Evolutionary conservation across 2,797 vertebrate genomes (phyloP), one percentile per base, ranked within the genome.

Genomic region (Siniperca scherzeri): DNA sequence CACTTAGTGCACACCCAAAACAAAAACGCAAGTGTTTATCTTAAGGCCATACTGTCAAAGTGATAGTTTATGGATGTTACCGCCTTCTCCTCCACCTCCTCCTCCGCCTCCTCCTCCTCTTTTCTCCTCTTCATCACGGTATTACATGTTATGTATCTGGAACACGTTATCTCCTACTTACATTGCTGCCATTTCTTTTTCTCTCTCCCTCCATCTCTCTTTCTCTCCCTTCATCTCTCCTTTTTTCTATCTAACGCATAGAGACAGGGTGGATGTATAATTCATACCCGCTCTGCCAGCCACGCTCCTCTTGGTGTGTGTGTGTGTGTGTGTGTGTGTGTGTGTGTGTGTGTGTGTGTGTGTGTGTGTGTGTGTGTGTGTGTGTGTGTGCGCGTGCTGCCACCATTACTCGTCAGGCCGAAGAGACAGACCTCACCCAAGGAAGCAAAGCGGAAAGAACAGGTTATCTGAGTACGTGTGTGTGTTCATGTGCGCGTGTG

Each of bases 201-300:
- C 46, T 69, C 59, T 60, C 21, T 64, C 46, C 46, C 55, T 69
- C 52, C 73, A 27, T 70, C 80, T 57, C 78, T 85, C 62, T 60
- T 68, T 84, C 77, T 67, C 72, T 69, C 36, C 61, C 78, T 70
- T 64, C 66, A 78, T 83, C 81, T 67, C 68, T 73, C 44, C 70
- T 44, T 80, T 91, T 91, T 87, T 88, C 77, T 73, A 86, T 88
- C 91, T 97, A 97, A 97, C 97, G 96, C 96, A 94, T 93, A 96
- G 95, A 96, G 96, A 97, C 97, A 96, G 96, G 93, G 48, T 72
- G 81, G 88, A 96, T 97, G 96, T 96, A 97, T 97, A 96, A 97
- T 97, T 97, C 96, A 97, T 96, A 91, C 88, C 93, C 94, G 95
- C 95, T 95, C 95, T 94, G 91, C 95, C 80, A 93, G 94, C 91